Base-by-base conservation (phyloP, 2,113 vertebrate species). In the Microcebus lehilahytsara region DNA sequence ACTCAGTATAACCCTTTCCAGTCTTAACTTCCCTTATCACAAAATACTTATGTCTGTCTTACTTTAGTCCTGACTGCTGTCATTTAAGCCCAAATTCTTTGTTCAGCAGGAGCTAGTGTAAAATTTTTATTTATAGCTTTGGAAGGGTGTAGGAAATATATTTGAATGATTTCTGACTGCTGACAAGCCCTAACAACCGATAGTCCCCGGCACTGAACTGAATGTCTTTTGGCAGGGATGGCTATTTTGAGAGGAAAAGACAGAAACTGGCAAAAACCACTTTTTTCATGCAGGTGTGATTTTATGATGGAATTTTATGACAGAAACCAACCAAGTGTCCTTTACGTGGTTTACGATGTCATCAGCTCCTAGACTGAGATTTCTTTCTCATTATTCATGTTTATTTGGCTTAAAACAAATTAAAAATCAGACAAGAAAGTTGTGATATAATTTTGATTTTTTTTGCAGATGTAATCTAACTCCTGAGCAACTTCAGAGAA, bases 221-320 rank as follows among this genome's bases (percentile, higher is more conserved):
- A 94, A 96, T 92, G 84, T 93, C 95, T 85, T 90, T 96, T 96
- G 60, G 80, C 88, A 86, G 79, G 16, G 14, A 81, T 96, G 91
- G 64, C 74, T 98, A 81, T 97, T 96, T 97, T 96, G 89, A 94
- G 12, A 40, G 51, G 22, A 74, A 81, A 97, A 93, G 37, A 93
- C 30, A 93, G 91, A 96, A 96, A 93, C 32, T 87, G 66, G 69
- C 25, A 89, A 80, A 72, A 49, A 49, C 96, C 89, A 75, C 7
- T 79, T 97, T 93, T 85, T 80, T 87, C 32, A 77, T 67, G 83
- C 74, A 96, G 92, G 89, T 97, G 74, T 95, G 92, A 92, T 95
- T 97, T 98, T 95, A 91, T 93, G 91, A 95, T 95, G 62, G 49
- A 89, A 89, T 95, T 97, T 96, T 96, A 96, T 95, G 85, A 67